These are phyloP conservation scores for Priapulus caudatus DNA, from an alignment of 2,888 invertebrate genomes.

Conservation along the genomic window DNA sequence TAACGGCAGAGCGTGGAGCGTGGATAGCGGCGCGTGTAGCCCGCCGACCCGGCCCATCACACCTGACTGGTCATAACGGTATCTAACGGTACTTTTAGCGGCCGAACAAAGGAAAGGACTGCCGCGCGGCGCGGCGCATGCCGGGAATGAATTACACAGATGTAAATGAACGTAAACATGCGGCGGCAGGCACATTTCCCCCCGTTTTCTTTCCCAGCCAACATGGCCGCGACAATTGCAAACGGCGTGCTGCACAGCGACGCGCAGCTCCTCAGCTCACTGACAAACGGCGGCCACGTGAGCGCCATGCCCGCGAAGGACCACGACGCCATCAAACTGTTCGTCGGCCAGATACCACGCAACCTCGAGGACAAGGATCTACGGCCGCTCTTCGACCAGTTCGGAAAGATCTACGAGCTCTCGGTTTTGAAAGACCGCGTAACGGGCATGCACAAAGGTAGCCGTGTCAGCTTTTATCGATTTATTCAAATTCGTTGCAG, in stretches of 20 bases:
- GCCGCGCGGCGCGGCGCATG: too few relatives aligned
- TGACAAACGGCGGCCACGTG: too few relatives aligned
- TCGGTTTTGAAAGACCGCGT: constrained; percentile 86
- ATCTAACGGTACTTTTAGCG: too few relatives aligned
- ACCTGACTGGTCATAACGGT: too few relatives aligned
- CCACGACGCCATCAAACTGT: constrained; percentile 53
- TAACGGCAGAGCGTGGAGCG: too few relatives aligned
- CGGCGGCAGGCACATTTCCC: too few relatives aligned
- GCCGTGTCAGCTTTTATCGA: background rate
- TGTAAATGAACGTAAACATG: too few relatives aligned
- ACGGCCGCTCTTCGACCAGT: constrained; percentile 79
- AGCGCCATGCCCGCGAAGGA: constrained; percentile 41
- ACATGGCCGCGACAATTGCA: background rate
- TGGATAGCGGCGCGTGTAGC: too few relatives aligned
- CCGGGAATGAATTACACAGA: too few relatives aligned
- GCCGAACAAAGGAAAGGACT: too few relatives aligned
- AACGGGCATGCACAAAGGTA: constrained; percentile 90
- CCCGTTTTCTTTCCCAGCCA: background rate
- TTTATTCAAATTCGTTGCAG: too few relatives aligned
- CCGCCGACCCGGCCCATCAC: too few relatives aligned
- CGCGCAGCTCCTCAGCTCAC: background rate
- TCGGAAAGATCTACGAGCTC: constrained; percentile 84
- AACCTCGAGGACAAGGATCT: constrained; percentile 76
- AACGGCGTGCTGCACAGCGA: background rate
- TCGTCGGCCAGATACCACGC: constrained; percentile 74